Percentiles rank a stretch among this genome's conserved stretches.
Evolutionary conservation across 2,797 vertebrate species (phyloP).

Genomic region (Gymnocypris eckloni): DNA sequence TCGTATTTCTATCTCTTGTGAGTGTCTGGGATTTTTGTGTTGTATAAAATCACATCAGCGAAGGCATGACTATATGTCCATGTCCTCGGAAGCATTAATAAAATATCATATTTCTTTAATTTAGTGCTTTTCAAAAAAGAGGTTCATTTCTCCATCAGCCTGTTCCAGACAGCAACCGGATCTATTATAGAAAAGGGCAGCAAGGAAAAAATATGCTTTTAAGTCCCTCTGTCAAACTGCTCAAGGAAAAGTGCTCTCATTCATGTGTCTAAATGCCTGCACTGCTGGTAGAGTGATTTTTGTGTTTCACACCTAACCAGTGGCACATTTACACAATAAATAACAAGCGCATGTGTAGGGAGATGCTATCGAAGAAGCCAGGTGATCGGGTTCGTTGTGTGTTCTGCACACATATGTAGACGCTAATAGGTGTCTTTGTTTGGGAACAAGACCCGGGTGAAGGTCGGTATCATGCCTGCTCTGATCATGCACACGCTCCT

Average conservation of each 20-base stretch:
- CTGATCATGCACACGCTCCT: slow-evolving; percentile 1
- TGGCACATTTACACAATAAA: background rate
- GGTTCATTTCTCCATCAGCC: slow-evolving; percentile 22
- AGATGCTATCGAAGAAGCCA: background rate
- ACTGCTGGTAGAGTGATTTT: background rate
- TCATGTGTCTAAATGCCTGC: background rate
- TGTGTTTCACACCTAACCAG: background rate
- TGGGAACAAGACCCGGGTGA: background rate
- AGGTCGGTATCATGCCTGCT: background rate
- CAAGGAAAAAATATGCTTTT: slow-evolving; percentile 29
- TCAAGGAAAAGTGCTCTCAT: slow-evolving; percentile 7
- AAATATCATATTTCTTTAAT: slow-evolving; percentile 37
- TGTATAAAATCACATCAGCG: background rate
- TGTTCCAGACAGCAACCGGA: slow-evolving; percentile 16
- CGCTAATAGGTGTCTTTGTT: background rate
- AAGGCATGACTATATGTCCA: background rate
- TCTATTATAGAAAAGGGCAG: slow-evolving; percentile 36
- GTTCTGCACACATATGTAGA: background rate
- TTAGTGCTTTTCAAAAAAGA: slow-evolving; percentile 9
- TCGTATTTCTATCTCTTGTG: background rate
- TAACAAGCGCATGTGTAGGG: background rate
- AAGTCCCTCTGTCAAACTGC: background rate
- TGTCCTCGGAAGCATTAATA: background rate
- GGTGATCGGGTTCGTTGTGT: background rate
- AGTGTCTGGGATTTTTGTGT: slow-evolving; percentile 16